A percentile compares a stretch with the other conserved stretches of the same genome.
Conservation (phyloP, 2,797 vertebrate species). For the Pangasius sanitwongsei region DNA sequence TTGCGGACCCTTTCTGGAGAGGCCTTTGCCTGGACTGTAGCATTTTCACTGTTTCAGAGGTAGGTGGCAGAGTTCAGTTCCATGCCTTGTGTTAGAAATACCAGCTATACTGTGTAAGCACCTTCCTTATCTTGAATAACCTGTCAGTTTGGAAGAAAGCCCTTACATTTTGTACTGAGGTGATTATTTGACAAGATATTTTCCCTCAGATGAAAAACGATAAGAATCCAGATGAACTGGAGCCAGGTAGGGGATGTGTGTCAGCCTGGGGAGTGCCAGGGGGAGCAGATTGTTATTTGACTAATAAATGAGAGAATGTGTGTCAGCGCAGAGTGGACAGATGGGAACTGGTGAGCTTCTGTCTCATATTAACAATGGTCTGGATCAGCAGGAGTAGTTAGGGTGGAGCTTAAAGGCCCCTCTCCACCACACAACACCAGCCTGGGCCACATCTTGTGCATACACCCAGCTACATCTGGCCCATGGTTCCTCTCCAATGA, state of each 20-base stretch:
- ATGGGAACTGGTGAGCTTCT: constrained; percentile 52
- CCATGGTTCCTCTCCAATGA: constrained; percentile 1
- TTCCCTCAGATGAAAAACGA: constrained; percentile 12
- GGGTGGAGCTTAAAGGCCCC: constrained; percentile 43
- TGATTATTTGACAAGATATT: neutral
- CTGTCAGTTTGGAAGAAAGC: neutral
- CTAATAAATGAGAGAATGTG: constrained; percentile 55
- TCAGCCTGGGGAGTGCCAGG: constrained; percentile 31
- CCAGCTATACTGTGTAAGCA: neutral
- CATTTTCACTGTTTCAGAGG: constrained; percentile 39
- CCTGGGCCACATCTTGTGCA: neutral
- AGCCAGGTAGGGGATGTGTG: constrained; percentile 41
- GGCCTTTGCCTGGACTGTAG: neutral
- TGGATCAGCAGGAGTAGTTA: constrained; percentile 51
- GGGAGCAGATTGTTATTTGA: constrained; percentile 53
- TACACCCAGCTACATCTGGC: constrained; percentile 45
- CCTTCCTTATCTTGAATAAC: neutral
- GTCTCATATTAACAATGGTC: constrained; percentile 53
- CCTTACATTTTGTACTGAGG: neutral
- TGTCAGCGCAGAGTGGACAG: constrained; percentile 55
- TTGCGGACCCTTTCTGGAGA: neutral
- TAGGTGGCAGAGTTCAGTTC: constrained; percentile 53
- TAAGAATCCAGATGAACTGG: constrained; percentile 21
- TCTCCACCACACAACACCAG: constrained; percentile 12
- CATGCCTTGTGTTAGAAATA: constrained; percentile 12